phyloP scores from a whole-genome alignment of 2,797 vertebrate species.

The Acrocephalus scirpaceus region DNA sequence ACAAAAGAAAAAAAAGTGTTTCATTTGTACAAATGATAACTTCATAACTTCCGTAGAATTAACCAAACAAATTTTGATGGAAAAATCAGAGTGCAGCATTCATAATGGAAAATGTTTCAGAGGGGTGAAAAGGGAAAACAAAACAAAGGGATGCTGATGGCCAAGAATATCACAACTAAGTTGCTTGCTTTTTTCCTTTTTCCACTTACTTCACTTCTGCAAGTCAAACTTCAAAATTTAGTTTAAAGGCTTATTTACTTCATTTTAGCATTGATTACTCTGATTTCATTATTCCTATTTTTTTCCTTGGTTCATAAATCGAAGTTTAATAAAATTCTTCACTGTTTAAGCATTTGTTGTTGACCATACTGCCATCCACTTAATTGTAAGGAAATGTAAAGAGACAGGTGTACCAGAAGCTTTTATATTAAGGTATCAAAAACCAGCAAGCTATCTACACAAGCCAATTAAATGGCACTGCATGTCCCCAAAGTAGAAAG shows the following conservation, averaged over 20 bases:
- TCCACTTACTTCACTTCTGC: background rate
- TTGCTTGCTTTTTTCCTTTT: background rate
- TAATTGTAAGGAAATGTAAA: conserved; percentile 29
- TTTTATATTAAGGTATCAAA: conserved; percentile 54
- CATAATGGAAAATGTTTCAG: background rate
- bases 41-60: background rate
- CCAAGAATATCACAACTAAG: background rate
- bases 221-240: background rate
- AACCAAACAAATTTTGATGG: background rate
- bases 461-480: conserved; percentile 23
- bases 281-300: background rate
- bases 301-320: background rate
- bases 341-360: background rate
- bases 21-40: background rate
- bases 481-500: conserved; percentile 5
- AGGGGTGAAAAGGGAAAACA: background rate
- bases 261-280: background rate
- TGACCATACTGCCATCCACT: background rate
- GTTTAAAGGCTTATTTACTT: background rate
- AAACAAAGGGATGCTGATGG: background rate
- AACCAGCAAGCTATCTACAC: background rate
- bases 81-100: background rate
- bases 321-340: background rate
- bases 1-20: fast-evolving
- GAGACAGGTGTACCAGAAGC: conserved; percentile 20